Conservation (phyloP, 2,113 vertebrate species). For the Cyanoramphus novaezelandiae region DNA sequence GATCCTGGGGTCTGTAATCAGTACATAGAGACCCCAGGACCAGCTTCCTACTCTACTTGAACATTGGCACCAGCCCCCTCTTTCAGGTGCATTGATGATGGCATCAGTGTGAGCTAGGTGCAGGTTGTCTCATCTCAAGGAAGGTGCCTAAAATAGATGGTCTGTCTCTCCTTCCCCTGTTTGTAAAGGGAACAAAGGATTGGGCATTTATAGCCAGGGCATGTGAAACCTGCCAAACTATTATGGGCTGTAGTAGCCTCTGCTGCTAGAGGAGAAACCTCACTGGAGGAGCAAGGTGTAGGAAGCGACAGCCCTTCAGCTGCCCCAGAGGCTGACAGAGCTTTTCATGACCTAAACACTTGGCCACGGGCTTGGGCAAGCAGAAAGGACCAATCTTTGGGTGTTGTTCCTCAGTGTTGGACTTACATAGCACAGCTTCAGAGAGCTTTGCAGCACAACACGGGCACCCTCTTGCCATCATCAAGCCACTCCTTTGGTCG, state of each 20-base stretch:
- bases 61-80: rapidly evolving
- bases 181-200: neutral
- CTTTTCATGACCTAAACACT: neutral
- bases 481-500: neutral
- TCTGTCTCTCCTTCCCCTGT: neutral
- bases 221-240: neutral
- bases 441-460: neutral
- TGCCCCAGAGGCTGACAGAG: neutral
- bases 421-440: neutral
- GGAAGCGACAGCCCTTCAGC: neutral
- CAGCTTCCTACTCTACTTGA: neutral
- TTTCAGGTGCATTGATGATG: neutral
- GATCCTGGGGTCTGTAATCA: neutral
- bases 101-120: neutral
- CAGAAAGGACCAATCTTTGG: neutral
- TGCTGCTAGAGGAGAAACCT: neutral
- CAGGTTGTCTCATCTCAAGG: neutral
- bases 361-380: too few relatives aligned
- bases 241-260: neutral
- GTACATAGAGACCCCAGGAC: neutral
- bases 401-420: neutral
- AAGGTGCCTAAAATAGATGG: neutral
- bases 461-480: neutral
- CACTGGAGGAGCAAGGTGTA: neutral
- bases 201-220: neutral